Conservation (phyloP, 2,797 vertebrate species). For the Enteromius unitaeniatus region DNA sequence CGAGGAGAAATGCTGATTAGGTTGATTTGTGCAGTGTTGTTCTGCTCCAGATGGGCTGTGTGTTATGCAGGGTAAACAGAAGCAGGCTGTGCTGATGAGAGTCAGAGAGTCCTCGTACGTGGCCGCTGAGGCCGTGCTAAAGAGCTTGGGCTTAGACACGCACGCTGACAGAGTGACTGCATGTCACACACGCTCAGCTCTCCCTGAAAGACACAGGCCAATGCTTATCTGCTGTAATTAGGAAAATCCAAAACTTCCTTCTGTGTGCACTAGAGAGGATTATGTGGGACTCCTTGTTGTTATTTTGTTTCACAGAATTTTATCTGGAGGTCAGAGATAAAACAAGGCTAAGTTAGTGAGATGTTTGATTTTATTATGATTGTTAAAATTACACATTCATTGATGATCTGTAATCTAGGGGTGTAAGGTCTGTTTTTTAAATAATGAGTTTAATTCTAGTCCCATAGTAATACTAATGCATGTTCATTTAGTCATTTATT, state of each 20-base stretch:
- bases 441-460: not conserved
- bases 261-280: constrained; percentile 8
- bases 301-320: constrained; percentile 17
- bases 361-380: constrained; percentile 1
- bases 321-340: constrained; percentile 2
- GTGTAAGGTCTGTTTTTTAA: not conserved
- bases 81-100: constrained; percentile 43
- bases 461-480: not conserved
- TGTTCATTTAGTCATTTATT: not conserved
- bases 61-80: constrained; percentile 50
- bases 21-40: constrained; percentile 48
- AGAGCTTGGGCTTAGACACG: constrained; percentile 47
- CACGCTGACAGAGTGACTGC: constrained; percentile 42
- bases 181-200: constrained; percentile 42
- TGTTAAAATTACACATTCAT: not conserved
- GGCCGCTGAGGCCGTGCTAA: constrained; percentile 40
- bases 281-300: constrained; percentile 3
- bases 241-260: constrained; percentile 18
- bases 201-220: constrained; percentile 17
- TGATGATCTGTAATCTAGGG: not conserved
- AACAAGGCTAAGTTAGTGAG: not conserved
- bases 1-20: constrained; percentile 26
- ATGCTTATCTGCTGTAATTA: constrained; percentile 51
- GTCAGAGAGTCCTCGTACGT: constrained; percentile 13
- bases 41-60: constrained; percentile 42